phyloP scores from a whole-genome alignment of 1,140 invertebrate species.

The Temnothorax nylanderi region DNA sequence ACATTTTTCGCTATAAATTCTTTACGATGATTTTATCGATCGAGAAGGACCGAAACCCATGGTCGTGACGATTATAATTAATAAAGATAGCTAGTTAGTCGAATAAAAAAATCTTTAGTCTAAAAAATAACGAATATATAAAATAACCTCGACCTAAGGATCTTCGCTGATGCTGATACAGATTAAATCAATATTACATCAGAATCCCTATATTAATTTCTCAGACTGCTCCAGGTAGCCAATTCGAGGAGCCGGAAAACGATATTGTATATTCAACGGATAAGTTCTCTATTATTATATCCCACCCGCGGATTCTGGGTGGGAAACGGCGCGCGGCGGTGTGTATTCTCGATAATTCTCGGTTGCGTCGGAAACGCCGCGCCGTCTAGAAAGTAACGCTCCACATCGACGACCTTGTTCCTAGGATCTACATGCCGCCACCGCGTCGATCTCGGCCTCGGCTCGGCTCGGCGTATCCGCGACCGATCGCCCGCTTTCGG shows the following conservation, averaged over 20 bases:
- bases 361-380: conserved; percentile 44
- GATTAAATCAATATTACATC: not conserved
- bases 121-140: too few relatives aligned
- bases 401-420: conserved; percentile 74
- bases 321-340: not conserved
- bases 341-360: conserved; percentile 29
- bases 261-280: not conserved
- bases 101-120: too few relatives aligned
- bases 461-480: conserved; percentile 30
- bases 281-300: not conserved
- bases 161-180: not conserved
- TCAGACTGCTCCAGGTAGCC: not conserved
- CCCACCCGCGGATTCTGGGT: not conserved
- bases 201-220: not conserved
- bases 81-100: too few relatives aligned
- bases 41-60: too few relatives aligned
- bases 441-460: conserved; percentile 53
- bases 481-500: conserved; percentile 43
- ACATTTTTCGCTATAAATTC: too few relatives aligned
- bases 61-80: too few relatives aligned
- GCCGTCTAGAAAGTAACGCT: conserved; percentile 73
- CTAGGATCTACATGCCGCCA: conserved; percentile 67
- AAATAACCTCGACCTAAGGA: not conserved
- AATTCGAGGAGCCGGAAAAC: not conserved
- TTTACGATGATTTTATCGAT: too few relatives aligned